phyloP scores from a whole-genome alignment of 2,113 vertebrate genomes.

The Thoracochromis brauschi region DNA sequence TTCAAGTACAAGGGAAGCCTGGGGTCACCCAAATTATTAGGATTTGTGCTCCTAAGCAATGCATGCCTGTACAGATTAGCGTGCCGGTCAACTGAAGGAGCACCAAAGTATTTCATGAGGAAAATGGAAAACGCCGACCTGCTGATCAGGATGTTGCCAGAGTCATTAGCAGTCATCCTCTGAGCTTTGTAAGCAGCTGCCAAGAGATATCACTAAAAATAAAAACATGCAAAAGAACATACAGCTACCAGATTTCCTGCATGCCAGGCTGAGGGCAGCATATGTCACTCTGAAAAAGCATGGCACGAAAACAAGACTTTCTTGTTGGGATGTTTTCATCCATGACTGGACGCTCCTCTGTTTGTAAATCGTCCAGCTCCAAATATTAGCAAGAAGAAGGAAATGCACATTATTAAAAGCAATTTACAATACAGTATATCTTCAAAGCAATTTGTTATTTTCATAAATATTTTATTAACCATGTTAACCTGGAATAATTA shows the following conservation, averaged over 20 bases:
- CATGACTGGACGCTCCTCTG: neutral
- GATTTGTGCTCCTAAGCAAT: neutral
- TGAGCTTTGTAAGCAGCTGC: neutral
- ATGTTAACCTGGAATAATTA: neutral
- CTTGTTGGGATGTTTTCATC: neutral
- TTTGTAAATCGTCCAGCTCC: neutral
- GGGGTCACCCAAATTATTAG: neutral
- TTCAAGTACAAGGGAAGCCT: neutral
- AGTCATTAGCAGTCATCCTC: neutral
- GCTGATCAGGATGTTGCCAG: neutral
- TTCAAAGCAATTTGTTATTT: neutral
- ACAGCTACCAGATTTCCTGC: neutral
- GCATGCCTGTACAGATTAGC: neutral
- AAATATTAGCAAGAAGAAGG: neutral
- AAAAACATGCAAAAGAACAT: neutral
- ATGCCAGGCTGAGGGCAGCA: neutral
- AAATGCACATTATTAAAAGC: neutral
- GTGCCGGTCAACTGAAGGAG: neutral
- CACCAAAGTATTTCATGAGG: neutral
- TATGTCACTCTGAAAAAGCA: neutral
- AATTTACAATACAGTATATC: neutral
- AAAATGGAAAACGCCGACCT: neutral
- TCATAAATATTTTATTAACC: neutral
- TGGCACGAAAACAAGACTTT: neutral
- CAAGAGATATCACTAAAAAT: neutral